Evolutionary conservation across 2,113 vertebrate genomes (phyloP), one percentile per base, ranked within the genome.

Genomic region (Camarhynchus parvulus): DNA sequence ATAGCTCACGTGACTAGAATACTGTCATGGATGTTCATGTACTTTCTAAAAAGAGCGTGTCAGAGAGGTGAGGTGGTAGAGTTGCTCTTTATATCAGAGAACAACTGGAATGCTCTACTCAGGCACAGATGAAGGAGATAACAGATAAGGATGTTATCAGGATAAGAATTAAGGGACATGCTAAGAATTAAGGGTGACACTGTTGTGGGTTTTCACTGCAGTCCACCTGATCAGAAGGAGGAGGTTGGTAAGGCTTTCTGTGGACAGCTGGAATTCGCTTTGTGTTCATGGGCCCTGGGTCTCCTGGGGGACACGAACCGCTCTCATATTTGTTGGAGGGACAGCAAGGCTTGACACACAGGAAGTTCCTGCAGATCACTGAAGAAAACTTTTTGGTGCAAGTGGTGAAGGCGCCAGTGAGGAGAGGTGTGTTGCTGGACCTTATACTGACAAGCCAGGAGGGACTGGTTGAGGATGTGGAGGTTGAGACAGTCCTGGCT

Each of bases 121-220:
- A 66, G 41, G 30, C 10, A 56, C 5, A 66, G 41, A 47, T 0
- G 0, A 47, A 47, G 11, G 41, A 64, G 41, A n/a, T 39, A n/a
- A 55, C 15, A 74, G 11, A 2, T 33, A 39, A 13, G 15, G n/a
- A 39, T 39, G 39, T 39, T 39, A 39, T 39, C 39, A 39, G 39
- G 39, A 9, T 47, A 55, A 64, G 23, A 55, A 46, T 39, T 74
- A 28, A 47, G 28, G n/a, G 11, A 64, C 9, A 18, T 23, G 28
- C 11, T 55, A 28, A 46, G 46, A 46, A 21, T 47, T 23, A 23
- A 12, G 33, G 7, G 13, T 44, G 33, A 62, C 13, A 24, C 2
- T 37, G 17, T 7, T 33, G 49, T 33, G 58, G 5, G 14, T 33
- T 31, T 63, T 46, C 33, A 37, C 39, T 46, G 24, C 39, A 37